A percentile compares a stretch with the other conserved stretches of the same genome.
Evolutionary conservation across 2,797 vertebrate species (phyloP).

Genomic region (Sebastiscus tertius): DNA sequence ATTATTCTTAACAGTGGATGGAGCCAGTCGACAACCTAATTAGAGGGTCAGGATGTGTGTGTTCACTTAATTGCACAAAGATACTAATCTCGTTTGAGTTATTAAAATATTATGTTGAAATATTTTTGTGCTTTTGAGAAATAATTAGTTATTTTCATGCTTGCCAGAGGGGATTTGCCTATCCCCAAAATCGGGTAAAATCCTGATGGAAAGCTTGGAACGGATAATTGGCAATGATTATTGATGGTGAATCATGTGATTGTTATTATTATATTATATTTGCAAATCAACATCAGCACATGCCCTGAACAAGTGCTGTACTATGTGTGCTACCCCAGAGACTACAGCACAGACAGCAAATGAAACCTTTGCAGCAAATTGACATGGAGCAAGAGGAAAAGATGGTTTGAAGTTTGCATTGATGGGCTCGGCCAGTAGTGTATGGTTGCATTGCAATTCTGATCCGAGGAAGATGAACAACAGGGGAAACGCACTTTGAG

Average conservation of each 20-base stretch:
- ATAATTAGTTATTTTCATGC: conserved; percentile 59
- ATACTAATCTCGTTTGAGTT: conserved; percentile 64
- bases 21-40: conserved; percentile 63
- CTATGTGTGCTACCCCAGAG: neutral
- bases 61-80: conserved; percentile 61
- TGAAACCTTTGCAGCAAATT: neutral
- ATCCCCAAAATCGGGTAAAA: conserved; percentile 47
- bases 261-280: conserved; percentile 18
- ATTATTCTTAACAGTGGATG: conserved; percentile 71
- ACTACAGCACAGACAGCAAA: neutral
- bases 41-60: conserved; percentile 63
- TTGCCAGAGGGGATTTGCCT: conserved; percentile 54
- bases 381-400: neutral
- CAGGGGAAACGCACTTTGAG: neutral
- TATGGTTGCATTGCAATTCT: neutral
- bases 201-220: conserved; percentile 55
- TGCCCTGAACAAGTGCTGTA: conserved; percentile 13
- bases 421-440: neutral
- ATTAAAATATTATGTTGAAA: conserved; percentile 49
- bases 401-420: neutral
- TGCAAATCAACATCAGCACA: conserved; percentile 1
- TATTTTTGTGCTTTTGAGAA: conserved; percentile 46
- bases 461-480: neutral
- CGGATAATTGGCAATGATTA: conserved; percentile 38
- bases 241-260: conserved; percentile 44